phyloP scores from a whole-genome alignment of 2,888 invertebrate species.

The Carcina quercana region DNA sequence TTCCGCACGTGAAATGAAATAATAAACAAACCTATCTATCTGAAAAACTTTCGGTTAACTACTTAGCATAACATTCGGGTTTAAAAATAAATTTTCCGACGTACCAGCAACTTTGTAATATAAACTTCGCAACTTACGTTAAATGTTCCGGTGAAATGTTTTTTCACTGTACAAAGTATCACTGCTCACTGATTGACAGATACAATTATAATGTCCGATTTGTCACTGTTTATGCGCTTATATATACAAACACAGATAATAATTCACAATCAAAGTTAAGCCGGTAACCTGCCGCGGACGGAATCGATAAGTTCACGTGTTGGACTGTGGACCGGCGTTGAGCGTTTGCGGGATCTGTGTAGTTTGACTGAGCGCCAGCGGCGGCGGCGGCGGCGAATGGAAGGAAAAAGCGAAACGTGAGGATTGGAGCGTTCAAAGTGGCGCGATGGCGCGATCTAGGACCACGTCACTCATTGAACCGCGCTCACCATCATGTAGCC shows the following conservation, averaged over 20 bases:
- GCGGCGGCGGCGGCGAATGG: too few species aligned
- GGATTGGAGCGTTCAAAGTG: constrained; percentile 57
- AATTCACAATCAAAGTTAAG: constrained; percentile 8
- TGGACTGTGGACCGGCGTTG: constrained; percentile 31
- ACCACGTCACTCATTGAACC: constrained; percentile 61
- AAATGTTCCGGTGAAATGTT: too few species aligned
- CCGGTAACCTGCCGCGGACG: constrained; percentile 12
- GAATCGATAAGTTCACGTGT: constrained; percentile 35
- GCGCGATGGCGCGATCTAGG: constrained; percentile 46
- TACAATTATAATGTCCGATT: constrained; percentile 12
- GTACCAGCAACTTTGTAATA: too few species aligned
- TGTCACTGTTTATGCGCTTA: constrained; percentile 13
- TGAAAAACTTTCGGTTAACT: too few species aligned
- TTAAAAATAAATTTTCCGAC: too few species aligned
- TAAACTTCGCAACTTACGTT: too few species aligned
- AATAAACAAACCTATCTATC: too few species aligned
- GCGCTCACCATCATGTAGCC: constrained; percentile 14
- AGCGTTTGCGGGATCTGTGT: constrained; percentile 12
- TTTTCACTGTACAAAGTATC: too few species aligned
- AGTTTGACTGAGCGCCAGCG: too few species aligned
- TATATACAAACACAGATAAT: constrained; percentile 15
- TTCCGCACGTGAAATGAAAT: too few species aligned
- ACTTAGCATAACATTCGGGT: too few species aligned
- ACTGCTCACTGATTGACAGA: constrained; percentile 5
- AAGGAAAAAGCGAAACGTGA: constrained; percentile 24